These are phyloP conservation scores for Lophochroa leadbeateri DNA, from an alignment of 2,113 vertebrate genomes.

Conservation along the genomic window DNA sequence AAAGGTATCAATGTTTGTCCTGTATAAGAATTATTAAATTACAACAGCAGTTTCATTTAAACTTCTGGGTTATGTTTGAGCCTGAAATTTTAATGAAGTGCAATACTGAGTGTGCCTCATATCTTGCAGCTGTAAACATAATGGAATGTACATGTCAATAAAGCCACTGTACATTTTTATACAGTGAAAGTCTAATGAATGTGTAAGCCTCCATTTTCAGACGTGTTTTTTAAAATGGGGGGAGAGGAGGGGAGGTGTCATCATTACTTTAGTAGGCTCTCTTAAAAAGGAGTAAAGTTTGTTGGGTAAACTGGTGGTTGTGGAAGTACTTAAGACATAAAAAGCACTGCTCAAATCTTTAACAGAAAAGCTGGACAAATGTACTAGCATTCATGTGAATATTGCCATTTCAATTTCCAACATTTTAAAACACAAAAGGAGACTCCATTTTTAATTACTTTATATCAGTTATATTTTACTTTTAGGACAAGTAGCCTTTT, in stretches of 20 bases:
- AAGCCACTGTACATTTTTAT: slow-evolving; percentile 99
- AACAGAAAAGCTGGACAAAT: not conserved
- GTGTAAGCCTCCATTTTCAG: slow-evolving; percentile 34
- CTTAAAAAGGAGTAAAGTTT: not conserved
- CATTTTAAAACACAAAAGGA: not conserved
- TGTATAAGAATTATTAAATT: slow-evolving; percentile 97
- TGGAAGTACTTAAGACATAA: not conserved
- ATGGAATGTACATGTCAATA: slow-evolving; percentile 99
- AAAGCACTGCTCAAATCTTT: not conserved
- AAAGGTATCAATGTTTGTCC: slow-evolving; percentile 98
- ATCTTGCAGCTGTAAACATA: slow-evolving; percentile 98
- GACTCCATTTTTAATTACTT: not conserved
- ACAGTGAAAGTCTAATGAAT: slow-evolving; percentile 87
- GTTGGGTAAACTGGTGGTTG: not conserved
- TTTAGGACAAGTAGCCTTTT: not conserved
- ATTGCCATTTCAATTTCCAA: not conserved
- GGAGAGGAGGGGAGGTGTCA: not conserved
- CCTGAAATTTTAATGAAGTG: slow-evolving; percentile 99
- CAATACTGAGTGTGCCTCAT: slow-evolving; percentile 99
- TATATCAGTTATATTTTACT: not conserved
- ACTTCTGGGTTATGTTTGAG: slow-evolving; percentile 99
- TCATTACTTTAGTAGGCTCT: not conserved
- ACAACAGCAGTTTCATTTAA: slow-evolving; percentile 98
- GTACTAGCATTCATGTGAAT: not conserved
- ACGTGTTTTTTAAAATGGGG: not conserved